Percentiles rank a stretch among this genome's conserved stretches.
Conservation (phyloP, 2,797 vertebrate genomes). For the Rallus crepitans region DNA sequence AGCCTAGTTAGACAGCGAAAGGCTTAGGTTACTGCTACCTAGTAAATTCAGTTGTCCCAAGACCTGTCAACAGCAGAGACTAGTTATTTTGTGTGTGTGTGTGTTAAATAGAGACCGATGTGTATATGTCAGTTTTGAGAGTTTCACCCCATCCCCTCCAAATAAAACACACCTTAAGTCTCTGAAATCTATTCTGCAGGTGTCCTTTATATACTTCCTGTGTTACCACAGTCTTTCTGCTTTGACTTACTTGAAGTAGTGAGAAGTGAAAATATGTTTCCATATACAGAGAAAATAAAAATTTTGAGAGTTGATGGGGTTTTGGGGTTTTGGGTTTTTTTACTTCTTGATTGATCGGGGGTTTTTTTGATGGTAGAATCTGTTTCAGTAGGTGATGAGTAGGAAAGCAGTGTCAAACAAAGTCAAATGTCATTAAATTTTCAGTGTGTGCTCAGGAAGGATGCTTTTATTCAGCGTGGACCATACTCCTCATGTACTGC, state of each 20-base stretch:
- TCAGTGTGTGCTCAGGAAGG: background rate
- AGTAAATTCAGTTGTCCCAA: background rate
- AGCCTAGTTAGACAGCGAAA: background rate
- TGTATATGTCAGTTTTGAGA: background rate
- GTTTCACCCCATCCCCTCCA: background rate
- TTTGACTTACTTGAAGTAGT: background rate
- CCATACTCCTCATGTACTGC: background rate
- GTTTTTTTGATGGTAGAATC: background rate
- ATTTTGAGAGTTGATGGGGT: background rate
- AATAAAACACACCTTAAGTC: background rate
- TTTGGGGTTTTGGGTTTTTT: no score
- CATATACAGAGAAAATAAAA: background rate
- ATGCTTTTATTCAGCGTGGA: background rate
- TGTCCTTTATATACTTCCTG: background rate
- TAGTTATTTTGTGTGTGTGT: background rate
- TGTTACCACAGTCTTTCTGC: background rate
- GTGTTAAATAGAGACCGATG: fast-evolving
- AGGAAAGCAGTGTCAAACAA: background rate
- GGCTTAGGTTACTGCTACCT: background rate
- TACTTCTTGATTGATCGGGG: no score
- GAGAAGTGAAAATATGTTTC: background rate
- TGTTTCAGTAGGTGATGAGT: background rate
- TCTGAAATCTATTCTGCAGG: background rate
- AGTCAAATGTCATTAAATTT: background rate
- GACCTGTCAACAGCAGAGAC: background rate